These are phyloP conservation scores for Mycteria americana DNA, from an alignment of 2,797 vertebrate genomes.

Conservation along the genomic window DNA sequence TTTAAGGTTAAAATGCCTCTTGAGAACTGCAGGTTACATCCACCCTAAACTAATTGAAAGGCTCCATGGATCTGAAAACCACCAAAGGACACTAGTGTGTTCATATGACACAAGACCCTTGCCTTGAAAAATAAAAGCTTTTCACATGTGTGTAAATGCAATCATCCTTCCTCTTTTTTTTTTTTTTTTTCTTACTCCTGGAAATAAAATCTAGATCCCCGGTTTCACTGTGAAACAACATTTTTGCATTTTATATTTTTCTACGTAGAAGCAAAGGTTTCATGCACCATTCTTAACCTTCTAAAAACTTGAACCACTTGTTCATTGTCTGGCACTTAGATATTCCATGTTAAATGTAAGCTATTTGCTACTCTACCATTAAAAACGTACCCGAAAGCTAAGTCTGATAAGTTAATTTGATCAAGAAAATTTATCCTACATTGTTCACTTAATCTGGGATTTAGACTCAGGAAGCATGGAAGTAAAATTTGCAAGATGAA, in stretches of 20 bases:
- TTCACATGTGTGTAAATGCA: background rate
- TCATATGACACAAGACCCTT: background rate
- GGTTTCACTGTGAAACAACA: background rate
- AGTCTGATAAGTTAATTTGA: background rate
- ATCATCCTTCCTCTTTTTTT: background rate
- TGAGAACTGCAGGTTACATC: background rate
- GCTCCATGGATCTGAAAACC: background rate
- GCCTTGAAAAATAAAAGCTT: background rate
- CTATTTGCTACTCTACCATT: background rate
- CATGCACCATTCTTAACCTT: background rate
- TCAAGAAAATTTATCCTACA: background rate
- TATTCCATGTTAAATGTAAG: background rate
- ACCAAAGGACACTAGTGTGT: background rate
- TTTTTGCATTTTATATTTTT: background rate
- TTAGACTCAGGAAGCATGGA: background rate
- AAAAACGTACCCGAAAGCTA: background rate
- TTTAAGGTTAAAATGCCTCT: background rate
- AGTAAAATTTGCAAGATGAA: background rate
- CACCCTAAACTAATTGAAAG: background rate
- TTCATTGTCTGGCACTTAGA: background rate
- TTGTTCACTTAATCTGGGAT: background rate
- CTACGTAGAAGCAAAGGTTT: background rate
- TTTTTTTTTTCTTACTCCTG: background rate
- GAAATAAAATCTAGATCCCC: background rate
- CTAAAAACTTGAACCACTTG: background rate